phyloP scores from a whole-genome alignment of 1,140 invertebrate genomes.

The Drosophila kanapiae region DNA sequence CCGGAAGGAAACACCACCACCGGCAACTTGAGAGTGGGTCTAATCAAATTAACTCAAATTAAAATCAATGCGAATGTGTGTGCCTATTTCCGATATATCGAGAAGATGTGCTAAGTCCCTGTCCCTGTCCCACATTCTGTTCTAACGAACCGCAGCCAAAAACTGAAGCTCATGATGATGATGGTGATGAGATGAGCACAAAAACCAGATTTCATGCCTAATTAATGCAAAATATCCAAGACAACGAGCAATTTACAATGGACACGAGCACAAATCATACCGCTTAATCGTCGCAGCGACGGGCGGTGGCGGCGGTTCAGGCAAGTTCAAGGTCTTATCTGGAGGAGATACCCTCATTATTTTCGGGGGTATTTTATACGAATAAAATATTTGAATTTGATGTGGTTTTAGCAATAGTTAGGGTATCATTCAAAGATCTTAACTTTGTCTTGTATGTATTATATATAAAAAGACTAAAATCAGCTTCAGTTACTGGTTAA shows the following conservation, averaged over 20 bases:
- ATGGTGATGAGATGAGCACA: neutral
- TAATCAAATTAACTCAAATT: slow-evolving; percentile 62
- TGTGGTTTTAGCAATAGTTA: neutral
- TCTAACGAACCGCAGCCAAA: slow-evolving; percentile 20
- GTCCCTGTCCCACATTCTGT: slow-evolving; percentile 45
- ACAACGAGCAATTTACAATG: slow-evolving; percentile 15
- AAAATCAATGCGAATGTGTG: neutral
- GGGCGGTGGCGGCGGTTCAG: slow-evolving; percentile 9
- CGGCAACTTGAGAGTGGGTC: slow-evolving; percentile 22
- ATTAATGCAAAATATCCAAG: slow-evolving; percentile 50
- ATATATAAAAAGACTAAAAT: neutral
- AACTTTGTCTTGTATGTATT: neutral
- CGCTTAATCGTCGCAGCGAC: slow-evolving; percentile 1
- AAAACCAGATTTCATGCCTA: slow-evolving; percentile 47
- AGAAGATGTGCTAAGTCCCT: slow-evolving; percentile 45
- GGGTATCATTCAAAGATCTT: neutral
- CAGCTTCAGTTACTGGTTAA: too few relatives aligned
- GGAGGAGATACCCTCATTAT: neutral
- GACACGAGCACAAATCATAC: slow-evolving; percentile 28
- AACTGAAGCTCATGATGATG: slow-evolving; percentile 8
- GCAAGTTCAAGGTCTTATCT: slow-evolving; percentile 42
- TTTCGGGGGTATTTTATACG: neutral
- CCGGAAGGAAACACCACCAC: slow-evolving; percentile 44
- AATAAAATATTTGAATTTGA: neutral
- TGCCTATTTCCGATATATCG: slow-evolving; percentile 42